These are phyloP conservation scores for Eupithecia subumbrata DNA, from an alignment of 2,888 invertebrate genomes.

Conservation along the genomic window DNA sequence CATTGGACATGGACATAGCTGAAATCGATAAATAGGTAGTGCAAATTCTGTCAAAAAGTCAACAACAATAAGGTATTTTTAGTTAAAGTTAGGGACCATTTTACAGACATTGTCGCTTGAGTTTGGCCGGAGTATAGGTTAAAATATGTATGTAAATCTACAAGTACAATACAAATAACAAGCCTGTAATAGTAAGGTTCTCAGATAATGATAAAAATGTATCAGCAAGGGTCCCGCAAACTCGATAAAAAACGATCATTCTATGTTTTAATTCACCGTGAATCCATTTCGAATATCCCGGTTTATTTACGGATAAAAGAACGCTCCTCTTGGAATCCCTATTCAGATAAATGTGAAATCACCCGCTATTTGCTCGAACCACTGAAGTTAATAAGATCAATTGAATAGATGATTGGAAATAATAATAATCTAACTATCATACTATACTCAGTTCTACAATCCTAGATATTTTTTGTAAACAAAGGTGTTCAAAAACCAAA, in stretches of 20 bases:
- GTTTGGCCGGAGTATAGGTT: neutral
- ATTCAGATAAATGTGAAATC: conserved; percentile 15
- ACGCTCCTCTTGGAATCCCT: conserved; percentile 9
- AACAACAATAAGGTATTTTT: neutral
- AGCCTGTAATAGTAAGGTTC: neutral
- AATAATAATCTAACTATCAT: neutral
- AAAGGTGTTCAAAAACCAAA: too few relatives aligned
- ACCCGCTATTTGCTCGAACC: neutral
- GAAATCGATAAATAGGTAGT: neutral
- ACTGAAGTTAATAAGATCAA: conserved; percentile 13
- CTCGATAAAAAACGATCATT: conserved; percentile 1
- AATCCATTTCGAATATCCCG: conserved; percentile 50
- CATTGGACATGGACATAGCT: neutral
- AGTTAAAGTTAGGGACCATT: neutral
- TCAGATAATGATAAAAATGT: neutral
- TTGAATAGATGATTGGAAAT: conserved; percentile 13
- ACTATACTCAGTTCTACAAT: too few relatives aligned
- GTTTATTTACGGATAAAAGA: conserved; percentile 52
- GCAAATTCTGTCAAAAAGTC: neutral
- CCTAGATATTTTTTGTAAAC: too few relatives aligned
- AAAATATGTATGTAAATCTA: neutral
- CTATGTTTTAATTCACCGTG: neutral
- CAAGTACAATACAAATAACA: neutral
- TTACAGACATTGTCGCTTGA: neutral
- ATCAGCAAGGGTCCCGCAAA: neutral